Conservation (phyloP, 2,113 vertebrate species). For the Andinoacara biseriatus region DNA sequence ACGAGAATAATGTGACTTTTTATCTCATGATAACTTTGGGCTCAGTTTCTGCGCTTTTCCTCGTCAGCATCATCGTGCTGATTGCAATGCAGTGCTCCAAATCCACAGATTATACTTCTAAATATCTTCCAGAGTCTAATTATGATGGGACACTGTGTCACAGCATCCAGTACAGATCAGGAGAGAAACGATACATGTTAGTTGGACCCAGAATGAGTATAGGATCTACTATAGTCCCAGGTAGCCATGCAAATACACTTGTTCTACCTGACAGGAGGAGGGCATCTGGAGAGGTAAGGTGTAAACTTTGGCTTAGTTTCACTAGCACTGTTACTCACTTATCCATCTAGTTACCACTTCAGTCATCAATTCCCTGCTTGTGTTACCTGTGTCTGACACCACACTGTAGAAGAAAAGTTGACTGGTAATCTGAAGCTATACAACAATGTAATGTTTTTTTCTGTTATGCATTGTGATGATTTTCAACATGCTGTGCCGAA, state of each 20-base stretch:
- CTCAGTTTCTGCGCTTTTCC: too few relatives aligned
- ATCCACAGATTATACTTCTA: too few relatives aligned
- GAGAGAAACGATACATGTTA: slow-evolving; percentile 7
- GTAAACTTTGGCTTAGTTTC: neutral
- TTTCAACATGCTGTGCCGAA: neutral
- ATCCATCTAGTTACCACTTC: too few relatives aligned
- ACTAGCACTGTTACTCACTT: neutral
- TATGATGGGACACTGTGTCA: too few relatives aligned
- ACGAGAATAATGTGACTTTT: too few relatives aligned
- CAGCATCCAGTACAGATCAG: too few relatives aligned
- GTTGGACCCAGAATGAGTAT: slow-evolving; percentile 61
- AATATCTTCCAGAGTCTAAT: too few relatives aligned
- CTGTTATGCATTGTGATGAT: neutral
- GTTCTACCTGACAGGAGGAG: slow-evolving; percentile 5
- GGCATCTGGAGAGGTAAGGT: slow-evolving; percentile 10
- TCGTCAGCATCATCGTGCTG: too few relatives aligned
- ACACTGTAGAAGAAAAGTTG: neutral
- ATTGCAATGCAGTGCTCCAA: too few relatives aligned
- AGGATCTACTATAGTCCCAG: slow-evolving; percentile 53
- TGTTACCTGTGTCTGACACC: neutral
- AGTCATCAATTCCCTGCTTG: neutral
- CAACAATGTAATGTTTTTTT: neutral
- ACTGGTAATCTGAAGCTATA: neutral
- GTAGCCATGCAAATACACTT: slow-evolving; percentile 30
- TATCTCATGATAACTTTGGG: too few relatives aligned